Evolutionary conservation across 2,797 vertebrate species (phyloP), one percentile per base, ranked within the genome.

Genomic region (Chiroxiphia lanceolata): DNA sequence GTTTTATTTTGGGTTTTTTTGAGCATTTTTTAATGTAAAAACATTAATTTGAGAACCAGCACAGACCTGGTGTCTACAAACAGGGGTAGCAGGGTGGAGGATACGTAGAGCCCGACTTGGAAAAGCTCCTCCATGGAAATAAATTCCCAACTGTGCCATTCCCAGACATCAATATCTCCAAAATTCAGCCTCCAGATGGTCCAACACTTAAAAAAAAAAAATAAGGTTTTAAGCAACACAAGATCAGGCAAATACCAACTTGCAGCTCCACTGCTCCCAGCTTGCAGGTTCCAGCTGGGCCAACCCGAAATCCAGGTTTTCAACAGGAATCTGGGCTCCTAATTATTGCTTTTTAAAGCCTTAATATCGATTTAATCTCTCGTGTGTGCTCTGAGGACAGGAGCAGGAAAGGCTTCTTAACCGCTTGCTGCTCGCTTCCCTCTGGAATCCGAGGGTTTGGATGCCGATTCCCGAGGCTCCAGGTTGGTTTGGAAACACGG

Each of bases 191-290:
- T 29, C 50, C 29, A 53, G 59, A 42, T 54, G 36, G n/a, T 38
- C 60, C 72, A 29, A 76, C 84, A 40, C 19, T 74, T 40, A 42
- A 34, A 19, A 56, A 34, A 56, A 34, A 67, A 72, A 15, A 45
- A 21, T 14, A 7, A 8, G 15, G n/a, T 63, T 87, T 84, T 78
- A 84, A 68, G 50, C 29, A 15, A 54, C 60, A 72, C 0, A 4
- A 16, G n/a, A 54, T 74, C 33, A 88, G 87, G 47, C 81, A 91
- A 91, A 91, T 71, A 83, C 72, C 77, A 48, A 48, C 81, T 83
- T 91, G 87, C 59, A 6, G 0, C 60, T 70, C 56, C 14, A 4
- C 44, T 75, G 61, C 72, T 86, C 51, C 7, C 29, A 15, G 20
- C 63, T 86, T 38, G n/a, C 51, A 75, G 63, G 45, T 29, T 38